These are phyloP conservation scores for Pseudomyrmex flavicornis DNA, from an alignment of 1,140 invertebrate species.

Conservation along the genomic window DNA sequence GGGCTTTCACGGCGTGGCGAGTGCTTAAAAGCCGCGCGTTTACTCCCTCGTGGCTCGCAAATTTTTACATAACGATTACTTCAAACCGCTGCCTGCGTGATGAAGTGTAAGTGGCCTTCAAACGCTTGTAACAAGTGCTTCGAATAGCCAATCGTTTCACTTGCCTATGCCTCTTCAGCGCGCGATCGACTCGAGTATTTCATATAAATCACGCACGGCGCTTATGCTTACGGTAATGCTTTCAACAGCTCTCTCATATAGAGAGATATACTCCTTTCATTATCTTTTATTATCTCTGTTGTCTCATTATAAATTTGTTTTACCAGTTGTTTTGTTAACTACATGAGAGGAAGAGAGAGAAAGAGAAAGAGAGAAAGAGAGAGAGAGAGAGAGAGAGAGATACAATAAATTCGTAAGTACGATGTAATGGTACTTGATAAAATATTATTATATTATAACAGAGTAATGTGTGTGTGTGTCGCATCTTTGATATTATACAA, in stretches of 20 bases:
- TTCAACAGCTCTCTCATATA: neutral
- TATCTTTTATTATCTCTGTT: neutral
- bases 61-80: conserved; percentile 60
- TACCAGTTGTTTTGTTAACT: no score
- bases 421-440: neutral
- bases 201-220: conserved; percentile 27
- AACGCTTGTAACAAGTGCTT: conserved; percentile 53
- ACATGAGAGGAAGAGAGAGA: no score
- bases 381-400: no score
- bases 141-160: conserved; percentile 29
- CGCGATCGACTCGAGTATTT: conserved; percentile 22
- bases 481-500: neutral
- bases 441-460: neutral
- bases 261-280: neutral
- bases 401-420: neutral
- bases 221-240: neutral
- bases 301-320: neutral
- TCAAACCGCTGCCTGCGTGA: conserved; percentile 42
- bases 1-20: conserved; percentile 41
- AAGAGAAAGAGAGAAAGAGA: no score
- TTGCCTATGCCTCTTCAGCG: neutral
- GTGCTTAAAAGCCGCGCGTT: conserved; percentile 47
- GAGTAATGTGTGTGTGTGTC: no score
- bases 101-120: conserved; percentile 55
- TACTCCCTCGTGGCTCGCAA: conserved; percentile 41